These are phyloP conservation scores for Heliconius sara DNA, from an alignment of 2,888 invertebrate species.

Conservation along the genomic window DNA sequence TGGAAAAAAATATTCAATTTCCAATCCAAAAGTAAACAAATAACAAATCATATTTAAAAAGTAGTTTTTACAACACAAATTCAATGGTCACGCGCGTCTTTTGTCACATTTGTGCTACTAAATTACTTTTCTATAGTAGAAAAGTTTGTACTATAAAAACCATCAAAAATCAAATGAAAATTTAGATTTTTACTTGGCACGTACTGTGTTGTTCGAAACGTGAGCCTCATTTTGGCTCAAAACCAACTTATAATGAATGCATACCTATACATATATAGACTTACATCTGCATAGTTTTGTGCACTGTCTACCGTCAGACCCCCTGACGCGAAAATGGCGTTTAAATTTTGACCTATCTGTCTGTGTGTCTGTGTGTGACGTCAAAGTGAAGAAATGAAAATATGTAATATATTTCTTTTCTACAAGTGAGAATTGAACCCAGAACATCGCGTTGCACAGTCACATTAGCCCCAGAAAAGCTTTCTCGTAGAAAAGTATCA, in stretches of 20 bases:
- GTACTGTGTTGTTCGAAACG: background rate
- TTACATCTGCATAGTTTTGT: background rate
- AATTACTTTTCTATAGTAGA: slow-evolving; percentile 11
- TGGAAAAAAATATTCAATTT: background rate
- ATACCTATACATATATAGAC: background rate
- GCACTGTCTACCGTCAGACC: background rate
- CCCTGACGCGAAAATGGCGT: too few relatives aligned
- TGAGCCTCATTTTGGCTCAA: slow-evolving; percentile 19
- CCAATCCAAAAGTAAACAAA: background rate
- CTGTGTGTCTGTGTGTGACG: too few relatives aligned
- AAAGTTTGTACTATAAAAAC: slow-evolving; percentile 3
- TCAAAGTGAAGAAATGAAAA: too few relatives aligned
- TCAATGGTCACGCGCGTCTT: slow-evolving; percentile 21
- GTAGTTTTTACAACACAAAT: slow-evolving; percentile 2
- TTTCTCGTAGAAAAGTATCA: too few relatives aligned
- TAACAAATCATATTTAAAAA: background rate
- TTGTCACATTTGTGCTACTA: background rate
- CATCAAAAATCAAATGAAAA: background rate
- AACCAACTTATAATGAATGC: slow-evolving; percentile 13
- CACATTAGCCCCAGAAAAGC: too few relatives aligned
- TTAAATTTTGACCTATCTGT: too few relatives aligned
- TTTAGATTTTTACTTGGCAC: slow-evolving; percentile 16
- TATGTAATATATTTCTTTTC: too few relatives aligned
- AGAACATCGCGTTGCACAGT: too few relatives aligned
- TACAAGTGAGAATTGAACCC: too few relatives aligned